Conservation (phyloP, 2,797 vertebrate genomes). For the Premnoplex brunnescens region DNA sequence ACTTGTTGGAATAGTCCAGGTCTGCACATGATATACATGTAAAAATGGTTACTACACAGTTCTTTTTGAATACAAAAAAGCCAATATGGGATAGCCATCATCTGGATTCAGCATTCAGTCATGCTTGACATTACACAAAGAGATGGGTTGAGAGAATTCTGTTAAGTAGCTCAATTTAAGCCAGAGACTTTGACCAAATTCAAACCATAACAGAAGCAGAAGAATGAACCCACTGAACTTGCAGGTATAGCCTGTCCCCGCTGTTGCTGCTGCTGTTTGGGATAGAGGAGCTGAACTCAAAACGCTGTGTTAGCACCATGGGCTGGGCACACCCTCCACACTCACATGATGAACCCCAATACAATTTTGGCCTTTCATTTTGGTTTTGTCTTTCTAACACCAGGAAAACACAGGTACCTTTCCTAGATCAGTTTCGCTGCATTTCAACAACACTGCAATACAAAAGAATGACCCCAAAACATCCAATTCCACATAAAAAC, state of each 20-base stretch:
- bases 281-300: conserved; percentile 32
- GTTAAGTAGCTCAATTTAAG: conserved; percentile 64
- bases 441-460: conserved; percentile 42
- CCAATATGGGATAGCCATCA: conserved; percentile 65
- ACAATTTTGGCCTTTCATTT: background rate
- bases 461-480: conserved; percentile 19
- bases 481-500: conserved; percentile 45
- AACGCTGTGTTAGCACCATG: conserved; percentile 28
- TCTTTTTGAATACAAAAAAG: conserved; percentile 72
- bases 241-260: conserved; percentile 30
- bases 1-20: conserved; percentile 71
- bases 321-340: conserved; percentile 1
- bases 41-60: conserved; percentile 67
- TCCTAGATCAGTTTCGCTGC: conserved; percentile 15
- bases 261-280: background rate
- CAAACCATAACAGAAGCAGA: conserved; percentile 47
- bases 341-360: background rate
- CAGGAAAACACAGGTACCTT: conserved; percentile 11
- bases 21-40: conserved; percentile 69
- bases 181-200: conserved; percentile 58
- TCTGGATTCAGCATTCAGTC: conserved; percentile 68
- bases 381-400: background rate
- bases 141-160: conserved; percentile 57
- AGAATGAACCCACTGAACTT: conserved; percentile 34
- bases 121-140: conserved; percentile 56